Percentiles rank a stretch among this genome's conserved stretches.
These are phyloP conservation scores for Melolontha melolontha DNA, from an alignment of 2,888 invertebrate genomes.

Conservation along the genomic window DNA sequence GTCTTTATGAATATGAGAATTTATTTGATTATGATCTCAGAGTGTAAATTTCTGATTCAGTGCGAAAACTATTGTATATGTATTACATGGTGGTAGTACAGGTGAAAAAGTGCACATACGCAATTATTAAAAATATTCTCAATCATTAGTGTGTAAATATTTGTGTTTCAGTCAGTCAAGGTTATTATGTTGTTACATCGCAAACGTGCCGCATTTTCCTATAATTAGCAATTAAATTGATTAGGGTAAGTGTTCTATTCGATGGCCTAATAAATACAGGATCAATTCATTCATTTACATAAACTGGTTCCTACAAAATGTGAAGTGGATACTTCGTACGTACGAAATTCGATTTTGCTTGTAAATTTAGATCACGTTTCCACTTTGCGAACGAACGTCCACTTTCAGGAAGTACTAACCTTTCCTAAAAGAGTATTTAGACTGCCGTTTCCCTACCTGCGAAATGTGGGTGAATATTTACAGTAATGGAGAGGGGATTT, in stretches of 20 bases:
- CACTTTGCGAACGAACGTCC: constrained; percentile 4
- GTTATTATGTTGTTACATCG: constrained; percentile 33
- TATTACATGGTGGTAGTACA: constrained; percentile 7
- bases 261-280: constrained; percentile 34
- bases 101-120: constrained; percentile 14
- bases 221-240: constrained; percentile 42
- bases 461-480: neutral
- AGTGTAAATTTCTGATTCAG: no score
- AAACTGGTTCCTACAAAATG: constrained; percentile 25
- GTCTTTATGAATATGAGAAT: no score
- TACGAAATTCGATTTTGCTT: constrained; percentile 21
- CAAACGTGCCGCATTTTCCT: constrained; percentile 36
- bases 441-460: neutral
- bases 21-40: no score
- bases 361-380: constrained; percentile 37
- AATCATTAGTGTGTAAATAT: constrained; percentile 41
- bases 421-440: constrained; percentile 13
- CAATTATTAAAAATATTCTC: constrained; percentile 38
- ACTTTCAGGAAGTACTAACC: constrained; percentile 16
- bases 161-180: constrained; percentile 42
- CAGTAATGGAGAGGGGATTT: neutral
- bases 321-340: constrained; percentile 25
- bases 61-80: neutral
- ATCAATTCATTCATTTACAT: constrained; percentile 31
- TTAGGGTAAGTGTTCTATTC: constrained; percentile 38